Evolutionary conservation across 64 coral and sea anemone genomes (phyloP).

Genomic region (Montipora capricornis): DNA sequence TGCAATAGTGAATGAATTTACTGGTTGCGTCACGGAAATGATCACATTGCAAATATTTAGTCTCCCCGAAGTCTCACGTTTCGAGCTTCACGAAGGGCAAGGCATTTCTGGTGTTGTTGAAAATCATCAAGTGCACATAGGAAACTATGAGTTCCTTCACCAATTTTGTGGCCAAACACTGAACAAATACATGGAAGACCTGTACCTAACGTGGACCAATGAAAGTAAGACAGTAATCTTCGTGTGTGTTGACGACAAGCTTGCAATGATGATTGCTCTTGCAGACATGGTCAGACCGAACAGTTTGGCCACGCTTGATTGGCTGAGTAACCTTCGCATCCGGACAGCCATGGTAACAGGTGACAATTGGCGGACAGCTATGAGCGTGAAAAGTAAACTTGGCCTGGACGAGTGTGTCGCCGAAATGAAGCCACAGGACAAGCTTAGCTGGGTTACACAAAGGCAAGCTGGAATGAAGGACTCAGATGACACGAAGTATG

Average conservation of each 20-base stretch:
- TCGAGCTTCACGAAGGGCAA: slow-evolving; percentile 82
- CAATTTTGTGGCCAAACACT: slow-evolving; percentile 19
- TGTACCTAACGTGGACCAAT: slow-evolving; percentile 70
- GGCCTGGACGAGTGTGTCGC: slow-evolving; percentile 84
- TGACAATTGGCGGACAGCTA: slow-evolving; percentile 89
- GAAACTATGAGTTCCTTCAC: slow-evolving; percentile 72
- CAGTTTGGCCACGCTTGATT: slow-evolving; percentile 63
- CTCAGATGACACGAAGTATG: not conserved
- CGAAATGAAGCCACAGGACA: slow-evolving; percentile 97
- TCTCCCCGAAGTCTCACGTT: slow-evolving; percentile 85
- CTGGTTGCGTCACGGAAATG: slow-evolving; percentile 90
- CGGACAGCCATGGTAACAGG: slow-evolving; percentile 94
- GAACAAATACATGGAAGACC: slow-evolving; percentile 48
- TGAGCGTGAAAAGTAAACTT: slow-evolving; percentile 81
- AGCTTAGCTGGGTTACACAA: slow-evolving; percentile 85
- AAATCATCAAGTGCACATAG: slow-evolving; percentile 73
- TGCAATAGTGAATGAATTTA: slow-evolving; percentile 91
- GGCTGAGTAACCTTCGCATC: slow-evolving; percentile 82
- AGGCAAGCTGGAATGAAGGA: slow-evolving; percentile 31
- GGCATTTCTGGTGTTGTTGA: slow-evolving; percentile 88
- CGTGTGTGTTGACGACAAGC: slow-evolving; percentile 71
- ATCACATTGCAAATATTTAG: slow-evolving; percentile 45
- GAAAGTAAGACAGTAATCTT: slow-evolving; percentile 98
- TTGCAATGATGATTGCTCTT: slow-evolving; percentile 92
- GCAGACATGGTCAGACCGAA: slow-evolving; percentile 83